Base-by-base conservation (phyloP, 2,113 vertebrate species). In the Dipodomys ordii region DNA sequence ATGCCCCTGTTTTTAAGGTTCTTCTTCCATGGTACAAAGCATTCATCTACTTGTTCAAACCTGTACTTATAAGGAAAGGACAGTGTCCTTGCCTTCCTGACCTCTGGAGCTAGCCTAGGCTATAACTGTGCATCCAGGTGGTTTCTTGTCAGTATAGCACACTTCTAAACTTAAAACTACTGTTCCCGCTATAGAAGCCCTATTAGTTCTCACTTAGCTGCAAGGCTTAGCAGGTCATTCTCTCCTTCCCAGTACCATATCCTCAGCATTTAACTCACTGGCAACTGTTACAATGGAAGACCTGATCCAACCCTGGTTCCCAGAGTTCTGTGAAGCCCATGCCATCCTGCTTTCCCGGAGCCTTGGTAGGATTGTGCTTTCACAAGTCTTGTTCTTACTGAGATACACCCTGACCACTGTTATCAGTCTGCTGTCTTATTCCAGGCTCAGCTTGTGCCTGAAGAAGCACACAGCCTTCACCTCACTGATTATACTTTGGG, bases 271-370 rank as follows among this genome's bases (percentile, higher is more conserved):
- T 95, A 99, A 99, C 96, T 99, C 99, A 0, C 92, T 99, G 96
- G 99, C 99, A 64, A 99, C 99, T 0, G 99, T 99, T 67, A 99
- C 99, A 0, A 99, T 99, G 99, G 99, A 99, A 97, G 99, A 99
- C 96, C 98, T 99, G 88, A 99, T 99, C 53, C 99, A 99, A 79
- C 99, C 99, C 0, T 94, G 98, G 96, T 99, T 98, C 95, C 98
- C 99, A 0, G 74, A 87, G 78, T 98, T 99, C 97, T 98, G 98
- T 0, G 99, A 99, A 94, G 86, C 97, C 0, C 98, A 94, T 49
- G 99, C 99, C 81, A 99, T 99, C 0, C 94, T 99, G 93, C 88
- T 99, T 60, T 99, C 99, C 85, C 99, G 99, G 94, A 92, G 98
- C 94, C 98, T 99, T 0, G 99, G 99, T 99, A 96, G 98, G 98